These are phyloP conservation scores for Cinclus mexicanus DNA, from an alignment of 2,113 vertebrate species.

Conservation along the genomic window DNA sequence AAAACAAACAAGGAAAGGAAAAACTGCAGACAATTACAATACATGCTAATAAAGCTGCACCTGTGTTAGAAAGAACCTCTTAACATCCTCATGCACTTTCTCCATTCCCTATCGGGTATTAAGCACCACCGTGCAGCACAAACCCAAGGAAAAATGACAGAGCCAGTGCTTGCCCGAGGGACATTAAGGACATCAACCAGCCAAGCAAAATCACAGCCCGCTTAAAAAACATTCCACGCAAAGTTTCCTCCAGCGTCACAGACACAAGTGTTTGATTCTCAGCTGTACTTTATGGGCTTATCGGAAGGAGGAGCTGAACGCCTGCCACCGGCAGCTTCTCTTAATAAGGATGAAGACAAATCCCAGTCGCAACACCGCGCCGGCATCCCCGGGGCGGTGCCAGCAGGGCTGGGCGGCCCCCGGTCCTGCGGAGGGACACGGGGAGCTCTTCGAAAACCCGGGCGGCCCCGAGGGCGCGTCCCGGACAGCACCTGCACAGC, in stretches of 20 bases:
- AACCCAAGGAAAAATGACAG: neutral
- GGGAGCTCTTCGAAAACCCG: no score
- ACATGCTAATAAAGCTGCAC: neutral
- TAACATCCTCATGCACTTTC: neutral
- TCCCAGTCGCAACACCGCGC: neutral
- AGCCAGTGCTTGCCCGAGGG: neutral
- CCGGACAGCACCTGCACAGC: neutral
- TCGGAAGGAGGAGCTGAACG: neutral
- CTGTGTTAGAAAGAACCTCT: neutral
- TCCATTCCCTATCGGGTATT: accelerated
- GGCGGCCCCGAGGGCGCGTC: neutral
- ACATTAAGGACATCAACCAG: neutral
- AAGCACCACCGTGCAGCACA: neutral
- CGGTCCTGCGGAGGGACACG: neutral
- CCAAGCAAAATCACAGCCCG: neutral
- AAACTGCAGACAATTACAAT: neutral
- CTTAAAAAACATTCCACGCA: neutral
- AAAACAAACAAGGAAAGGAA: neutral
- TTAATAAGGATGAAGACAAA: neutral
- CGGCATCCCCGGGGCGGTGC: neutral
- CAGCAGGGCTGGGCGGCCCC: neutral
- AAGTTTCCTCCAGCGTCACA: neutral
- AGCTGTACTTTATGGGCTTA: neutral
- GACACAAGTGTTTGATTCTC: neutral
- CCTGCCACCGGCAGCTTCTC: neutral